Evolutionary conservation across 1,140 invertebrate species (phyloP), one percentile per base, ranked within the genome.

Genomic region (Amphibalanus amphitrite): DNA sequence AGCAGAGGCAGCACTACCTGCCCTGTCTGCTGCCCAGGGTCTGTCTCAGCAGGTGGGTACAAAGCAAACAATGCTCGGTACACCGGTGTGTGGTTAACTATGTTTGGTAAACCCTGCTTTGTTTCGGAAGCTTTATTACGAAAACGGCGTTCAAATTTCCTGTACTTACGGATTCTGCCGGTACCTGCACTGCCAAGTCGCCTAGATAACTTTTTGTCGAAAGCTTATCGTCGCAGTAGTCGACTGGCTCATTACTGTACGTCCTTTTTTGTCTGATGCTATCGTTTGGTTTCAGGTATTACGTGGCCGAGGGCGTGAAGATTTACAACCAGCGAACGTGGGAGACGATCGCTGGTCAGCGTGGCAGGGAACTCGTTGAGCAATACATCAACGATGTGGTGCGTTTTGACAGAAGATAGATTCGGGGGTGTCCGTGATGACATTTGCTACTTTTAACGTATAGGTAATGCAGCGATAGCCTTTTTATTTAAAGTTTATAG

Each of bases 251-350:
- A 47, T 33, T 25, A 29, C 29, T 71, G 25, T 33, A 23, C 69
- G 38, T 33, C 28, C n/a, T 33, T 25, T 71, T 70, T 29, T 72
- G 29, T 26, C 28, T 69, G 28, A n/a, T n/a, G n/a, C n/a, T n/a
- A n/a, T n/a, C n/a, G n/a, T n/a, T n/a, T 17, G 29, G 28, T 69
- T 76, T 69, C 74, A 83, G 72, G 72, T 86, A 86, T 76, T 86
- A 85, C 76, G 79, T 84, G 64, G 84, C 84, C 59, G 84, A 85
- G 76, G 84, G 84, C 67, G 84, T 86, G 3, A 76, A 83, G 40
- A 80, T 85, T 23, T 84, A 84, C 75, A 83, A 83, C 33, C 84
- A 86, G 77, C 82, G 85, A 75, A 84, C 84, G 1, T 86, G 84
- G 84, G 76, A 79, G 69, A 79, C 78, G 72, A 78, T 85, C 17